A percentile compares a stretch with the other conserved stretches of the same genome.
Conservation (phyloP, 2,797 vertebrate species). For the Chelon labrosus region DNA sequence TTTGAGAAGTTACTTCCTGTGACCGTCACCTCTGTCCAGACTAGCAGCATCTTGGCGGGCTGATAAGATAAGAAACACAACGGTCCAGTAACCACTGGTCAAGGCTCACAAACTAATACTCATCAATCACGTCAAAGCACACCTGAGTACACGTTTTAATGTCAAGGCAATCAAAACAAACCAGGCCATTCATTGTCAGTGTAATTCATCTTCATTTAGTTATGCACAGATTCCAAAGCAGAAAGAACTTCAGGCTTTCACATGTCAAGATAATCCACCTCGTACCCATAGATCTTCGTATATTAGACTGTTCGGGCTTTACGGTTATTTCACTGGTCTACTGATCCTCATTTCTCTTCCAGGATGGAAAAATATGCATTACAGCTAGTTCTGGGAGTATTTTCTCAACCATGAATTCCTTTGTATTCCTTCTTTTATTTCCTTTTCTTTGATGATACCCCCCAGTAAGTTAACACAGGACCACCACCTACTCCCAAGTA, state of each 20-base stretch:
- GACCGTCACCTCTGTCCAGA: slow-evolving; percentile 23
- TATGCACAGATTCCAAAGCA: not conserved
- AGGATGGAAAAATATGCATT: too few species aligned
- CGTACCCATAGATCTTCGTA: not conserved
- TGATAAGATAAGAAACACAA: slow-evolving; percentile 42
- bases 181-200: not conserved
- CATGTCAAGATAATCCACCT: not conserved
- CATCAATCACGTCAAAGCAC: slow-evolving; percentile 32
- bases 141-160: slow-evolving; percentile 4
- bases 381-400: too few species aligned
- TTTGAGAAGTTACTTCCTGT: slow-evolving; percentile 41
- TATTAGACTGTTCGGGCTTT: not conserved
- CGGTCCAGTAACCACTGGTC: slow-evolving; percentile 17
- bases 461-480: too few species aligned
- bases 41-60: slow-evolving; percentile 2
- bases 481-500: too few species aligned
- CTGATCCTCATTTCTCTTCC: too few species aligned
- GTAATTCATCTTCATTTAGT: slow-evolving; percentile 24
- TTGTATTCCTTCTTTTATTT: too few species aligned
- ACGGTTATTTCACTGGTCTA: too few species aligned
- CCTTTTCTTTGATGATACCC: too few species aligned
- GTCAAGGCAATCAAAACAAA: slow-evolving; percentile 10
- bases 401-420: too few species aligned
- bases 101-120: slow-evolving; percentile 11
- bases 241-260: not conserved